Evolutionary conservation across 53 echinoderm and acorn worm species (phyloP), one percentile per base, ranked within the genome.

Genomic region (Echinometra lucunter): DNA sequence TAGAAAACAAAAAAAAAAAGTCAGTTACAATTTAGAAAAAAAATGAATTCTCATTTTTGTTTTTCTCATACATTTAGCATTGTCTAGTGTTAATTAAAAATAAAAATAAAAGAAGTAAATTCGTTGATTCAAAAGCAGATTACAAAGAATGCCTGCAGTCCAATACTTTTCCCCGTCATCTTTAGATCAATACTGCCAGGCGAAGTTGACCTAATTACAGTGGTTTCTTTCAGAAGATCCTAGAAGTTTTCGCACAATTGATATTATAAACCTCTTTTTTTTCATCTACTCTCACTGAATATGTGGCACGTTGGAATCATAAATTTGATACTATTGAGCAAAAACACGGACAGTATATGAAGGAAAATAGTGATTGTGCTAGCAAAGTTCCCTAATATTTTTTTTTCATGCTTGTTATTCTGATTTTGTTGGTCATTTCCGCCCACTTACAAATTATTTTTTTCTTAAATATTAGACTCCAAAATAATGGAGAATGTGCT

Each of bases 401-500:
- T 69, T 8, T 30, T 9, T 63, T 63, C 25, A 4, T 23, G 63
- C 25, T 63, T 63, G 23, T 60, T 58, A 58, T 32, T 34, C 32
- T 30, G 30, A 27, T 85, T 11, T 49, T n/a, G 27, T 28, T 53
- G 28, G 49, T 47, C 47, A 85, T 3, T n/a, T 85, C 47, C 13
- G 49, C 27, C 45, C 49, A 10, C 6, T 78, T 78, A 19, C 42
- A 78, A 4, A 49, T 16, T n/a, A n/a, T n/a, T n/a, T n/a, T n/a
- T n/a, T n/a, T n/a, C n/a, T n/a, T n/a, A n/a, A n/a, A n/a, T n/a
- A n/a, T n/a, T n/a, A n/a, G n/a, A n/a, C n/a, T n/a, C n/a, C n/a
- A n/a, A n/a, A n/a, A n/a, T n/a, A 47, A 27, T 37, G 85, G 49
- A 49, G 85, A 85, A 49, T 85, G 47, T 85, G 78, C 49, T 85